Base-by-base conservation (phyloP, 1,140 invertebrate species). In the Harlomillsia oculata region DNA sequence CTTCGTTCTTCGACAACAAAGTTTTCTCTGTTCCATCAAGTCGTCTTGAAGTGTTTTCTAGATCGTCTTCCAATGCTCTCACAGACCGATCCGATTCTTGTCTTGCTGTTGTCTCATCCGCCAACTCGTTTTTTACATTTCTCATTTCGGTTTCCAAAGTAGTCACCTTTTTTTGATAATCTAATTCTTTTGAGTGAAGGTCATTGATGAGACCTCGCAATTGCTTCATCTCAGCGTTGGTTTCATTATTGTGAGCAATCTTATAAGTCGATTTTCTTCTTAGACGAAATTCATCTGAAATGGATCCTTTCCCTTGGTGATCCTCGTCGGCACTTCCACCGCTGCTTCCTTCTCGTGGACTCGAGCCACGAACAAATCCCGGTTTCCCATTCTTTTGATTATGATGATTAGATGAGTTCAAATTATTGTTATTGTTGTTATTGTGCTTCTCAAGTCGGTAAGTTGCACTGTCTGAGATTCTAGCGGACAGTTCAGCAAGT, bases 391-490 rank as follows among this genome's bases (percentile, higher is more conserved):
- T 26, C 1, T 18, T 36, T n/a, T n/a, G n/a, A n/a, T n/a, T n/a
- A n/a, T n/a, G n/a, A n/a, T n/a, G n/a, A n/a, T n/a, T n/a, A n/a
- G n/a, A n/a, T n/a, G n/a, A n/a, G n/a, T n/a, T n/a, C n/a, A n/a
- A n/a, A 37, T 53, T 40, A 16, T 40, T 54, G 20, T 45, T 51
- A 44, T 53, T 46, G 20, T 45, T 53, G 39, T 48, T 53, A 51
- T 55, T 54, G 16, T 43, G 30, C 37, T 67, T 67, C 29, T 69
- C 68, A 9, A 70, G 60, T 41, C 65, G 61, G 26, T 69, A 69
- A 11, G 69, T 68, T 16, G 67, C 67, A 32, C 65, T 67, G 37
- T 67, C 67, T 23, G 66, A 52, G 36, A 69, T 68, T 20, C 66
- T 59, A 23, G 59, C 51, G 9, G 66, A 66, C 13, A 70, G 54